phyloP scores from a whole-genome alignment of 2,113 vertebrate genomes.

The human (Homo sapiens) region DNA sequence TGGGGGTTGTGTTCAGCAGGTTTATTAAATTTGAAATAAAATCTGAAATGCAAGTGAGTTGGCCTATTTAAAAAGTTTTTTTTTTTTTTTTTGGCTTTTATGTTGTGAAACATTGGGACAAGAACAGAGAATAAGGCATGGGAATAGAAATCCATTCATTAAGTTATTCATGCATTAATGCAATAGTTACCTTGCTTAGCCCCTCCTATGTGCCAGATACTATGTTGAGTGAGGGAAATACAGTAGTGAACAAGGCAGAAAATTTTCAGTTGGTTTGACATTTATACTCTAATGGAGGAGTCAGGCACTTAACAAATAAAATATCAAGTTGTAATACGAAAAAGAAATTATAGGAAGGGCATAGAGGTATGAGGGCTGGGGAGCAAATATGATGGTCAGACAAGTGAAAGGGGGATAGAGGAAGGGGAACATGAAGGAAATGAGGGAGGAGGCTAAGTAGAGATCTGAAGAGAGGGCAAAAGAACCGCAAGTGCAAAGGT shows the following conservation, averaged over 20 bases:
- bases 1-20: background rate
- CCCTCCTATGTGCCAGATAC: background rate
- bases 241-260: background rate
- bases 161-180: constrained; percentile 44
- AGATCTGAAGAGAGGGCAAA: background rate
- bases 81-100: background rate
- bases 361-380: background rate
- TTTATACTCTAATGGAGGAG: constrained; percentile 27
- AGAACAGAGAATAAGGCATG: constrained; percentile 17
- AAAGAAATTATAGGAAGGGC: background rate
- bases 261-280: constrained; percentile 4
- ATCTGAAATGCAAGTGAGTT: constrained; percentile 45
- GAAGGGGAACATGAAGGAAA: background rate
- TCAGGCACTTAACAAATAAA: background rate
- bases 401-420: background rate
- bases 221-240: background rate
- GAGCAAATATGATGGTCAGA: background rate
- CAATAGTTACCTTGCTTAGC: constrained; percentile 21
- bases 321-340: background rate
- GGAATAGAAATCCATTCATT: constrained; percentile 23
- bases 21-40: constrained; percentile 65
- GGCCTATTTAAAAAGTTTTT: constrained; percentile 33
- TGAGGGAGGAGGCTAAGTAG: background rate
- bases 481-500: background rate
- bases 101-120: constrained; percentile 27